phyloP scores from a whole-genome alignment of 1,140 invertebrate species.

The Euura saliciscinereae region DNA sequence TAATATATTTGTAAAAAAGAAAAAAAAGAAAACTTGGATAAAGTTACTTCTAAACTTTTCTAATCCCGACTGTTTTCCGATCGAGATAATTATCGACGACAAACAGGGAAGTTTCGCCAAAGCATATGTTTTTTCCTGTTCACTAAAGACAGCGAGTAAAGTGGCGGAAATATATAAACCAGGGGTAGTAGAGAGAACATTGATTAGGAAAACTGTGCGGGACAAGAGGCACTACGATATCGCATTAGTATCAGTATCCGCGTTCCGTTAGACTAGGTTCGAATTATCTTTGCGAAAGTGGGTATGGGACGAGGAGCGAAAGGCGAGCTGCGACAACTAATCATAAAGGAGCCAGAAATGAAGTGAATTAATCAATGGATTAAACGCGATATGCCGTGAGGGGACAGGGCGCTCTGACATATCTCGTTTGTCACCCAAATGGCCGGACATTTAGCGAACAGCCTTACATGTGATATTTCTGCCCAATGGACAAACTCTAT shows the following conservation, averaged over 20 bases:
- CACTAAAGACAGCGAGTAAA: neutral
- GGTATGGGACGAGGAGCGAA: neutral
- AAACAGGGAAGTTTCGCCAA: neutral
- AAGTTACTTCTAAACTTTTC: neutral
- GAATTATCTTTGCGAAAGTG: too few species aligned
- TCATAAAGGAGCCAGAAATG: conserved; percentile 54
- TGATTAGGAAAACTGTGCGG: neutral
- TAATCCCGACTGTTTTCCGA: neutral
- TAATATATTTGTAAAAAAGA: too few species aligned
- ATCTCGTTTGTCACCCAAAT: conserved; percentile 60
- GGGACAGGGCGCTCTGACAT: conserved; percentile 41
- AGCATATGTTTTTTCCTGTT: neutral
- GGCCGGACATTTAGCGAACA: conserved; percentile 50
- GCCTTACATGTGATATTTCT: conserved; percentile 18
- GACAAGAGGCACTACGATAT: neutral
- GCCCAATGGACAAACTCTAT: conserved; percentile 39
- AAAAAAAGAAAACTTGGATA: too few species aligned
- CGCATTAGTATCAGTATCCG: neutral
- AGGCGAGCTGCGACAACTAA: conserved; percentile 45
- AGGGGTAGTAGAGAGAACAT: neutral
- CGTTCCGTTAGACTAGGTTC: too few species aligned
- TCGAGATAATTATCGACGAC: neutral
- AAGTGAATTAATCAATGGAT: conserved; percentile 63
- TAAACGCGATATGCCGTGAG: conserved; percentile 40
- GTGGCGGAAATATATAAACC: neutral